These are phyloP conservation scores for Myiozetetes cayanensis DNA, from an alignment of 2,113 vertebrate genomes.

Conservation along the genomic window DNA sequence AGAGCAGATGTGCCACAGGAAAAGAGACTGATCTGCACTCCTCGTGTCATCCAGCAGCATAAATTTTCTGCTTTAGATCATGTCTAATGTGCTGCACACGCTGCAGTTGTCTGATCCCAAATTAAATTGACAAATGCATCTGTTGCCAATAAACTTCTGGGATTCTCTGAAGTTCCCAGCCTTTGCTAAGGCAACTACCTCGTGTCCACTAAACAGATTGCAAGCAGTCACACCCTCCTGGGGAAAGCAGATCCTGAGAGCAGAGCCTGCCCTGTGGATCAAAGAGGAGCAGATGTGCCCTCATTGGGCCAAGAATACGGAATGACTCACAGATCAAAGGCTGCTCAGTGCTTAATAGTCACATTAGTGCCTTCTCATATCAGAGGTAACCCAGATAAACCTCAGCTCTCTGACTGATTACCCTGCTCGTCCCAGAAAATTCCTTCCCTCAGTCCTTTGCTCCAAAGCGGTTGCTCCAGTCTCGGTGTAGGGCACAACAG, in stretches of 20 bases:
- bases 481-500: not conserved
- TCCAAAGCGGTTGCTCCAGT: not conserved
- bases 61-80: not conserved
- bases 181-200: not conserved
- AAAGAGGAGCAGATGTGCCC: not conserved
- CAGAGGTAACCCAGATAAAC: conserved; percentile 52
- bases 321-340: conserved; percentile 40
- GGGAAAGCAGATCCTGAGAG: not conserved
- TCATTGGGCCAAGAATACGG: not conserved
- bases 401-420: not conserved
- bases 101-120: not conserved
- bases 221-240: not conserved
- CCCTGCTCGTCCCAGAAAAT: conserved; percentile 8
- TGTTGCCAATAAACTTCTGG: not conserved
- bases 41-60: not conserved
- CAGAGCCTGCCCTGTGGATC: not conserved
- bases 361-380: not conserved
- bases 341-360: not conserved
- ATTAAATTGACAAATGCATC: not conserved
- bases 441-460: not conserved
- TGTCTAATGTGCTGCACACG: not conserved
- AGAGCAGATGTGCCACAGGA: not conserved
- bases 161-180: not conserved
- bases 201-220: not conserved
- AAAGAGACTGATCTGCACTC: not conserved